Conservation (phyloP, 1,140 invertebrate species). For the Choristoneura fumiferana region DNA sequence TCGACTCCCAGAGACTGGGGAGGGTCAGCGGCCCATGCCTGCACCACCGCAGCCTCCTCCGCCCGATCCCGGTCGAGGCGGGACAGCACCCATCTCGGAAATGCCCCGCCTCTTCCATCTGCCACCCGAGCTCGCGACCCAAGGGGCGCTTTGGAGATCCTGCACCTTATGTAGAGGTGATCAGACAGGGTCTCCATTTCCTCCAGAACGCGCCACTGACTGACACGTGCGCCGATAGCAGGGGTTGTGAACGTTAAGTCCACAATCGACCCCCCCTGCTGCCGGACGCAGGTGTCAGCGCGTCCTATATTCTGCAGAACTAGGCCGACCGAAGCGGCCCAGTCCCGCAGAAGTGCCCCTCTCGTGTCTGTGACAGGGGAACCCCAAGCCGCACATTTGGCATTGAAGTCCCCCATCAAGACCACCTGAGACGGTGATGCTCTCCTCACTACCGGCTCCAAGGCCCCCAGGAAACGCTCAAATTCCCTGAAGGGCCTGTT, state of each 20-base stretch:
- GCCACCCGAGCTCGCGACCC: background rate
- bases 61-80: constrained; percentile 7
- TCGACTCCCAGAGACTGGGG: too few species aligned
- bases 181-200: background rate
- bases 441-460: constrained; percentile 1
- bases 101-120: background rate
- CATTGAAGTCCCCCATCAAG: constrained; percentile 28
- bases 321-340: constrained; percentile 17
- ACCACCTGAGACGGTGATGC: background rate
- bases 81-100: background rate
- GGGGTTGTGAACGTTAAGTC: background rate
- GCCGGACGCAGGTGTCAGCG: background rate
- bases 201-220: constrained; percentile 22
- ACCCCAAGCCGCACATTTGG: constrained; percentile 25
- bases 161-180: background rate
- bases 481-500: constrained; percentile 21
- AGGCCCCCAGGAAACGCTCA: constrained; percentile 10
- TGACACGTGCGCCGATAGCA: background rate
- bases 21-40: background rate
- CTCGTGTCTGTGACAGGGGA: constrained; percentile 16
- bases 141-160: background rate
- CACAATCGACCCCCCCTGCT: background rate
- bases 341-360: constrained; percentile 8
- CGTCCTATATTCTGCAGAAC: background rate
- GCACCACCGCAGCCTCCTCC: constrained; percentile 11